A percentile compares a stretch with the other conserved stretches of the same genome.
Conservation (phyloP, 1,140 invertebrate genomes). For the Diorhabda elongata region DNA sequence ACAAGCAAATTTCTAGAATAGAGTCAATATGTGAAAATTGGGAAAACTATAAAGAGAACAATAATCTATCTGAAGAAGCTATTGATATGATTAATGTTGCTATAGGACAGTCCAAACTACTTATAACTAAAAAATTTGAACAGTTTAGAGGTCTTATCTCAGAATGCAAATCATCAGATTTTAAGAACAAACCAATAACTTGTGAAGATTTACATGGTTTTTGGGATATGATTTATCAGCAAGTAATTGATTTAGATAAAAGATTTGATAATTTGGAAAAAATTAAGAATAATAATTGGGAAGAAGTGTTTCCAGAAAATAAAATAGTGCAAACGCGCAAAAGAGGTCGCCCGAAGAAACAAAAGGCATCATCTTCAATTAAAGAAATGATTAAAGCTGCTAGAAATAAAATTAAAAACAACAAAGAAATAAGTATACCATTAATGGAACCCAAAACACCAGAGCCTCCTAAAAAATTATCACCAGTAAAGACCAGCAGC, state of each 20-base stretch:
- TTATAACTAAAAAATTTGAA: slow-evolving; percentile 64
- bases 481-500: background rate
- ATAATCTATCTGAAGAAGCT: slow-evolving; percentile 47
- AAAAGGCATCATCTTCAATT: slow-evolving; percentile 18
- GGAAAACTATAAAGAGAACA: slow-evolving; percentile 31
- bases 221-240: slow-evolving; percentile 71
- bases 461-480: background rate
- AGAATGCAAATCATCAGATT: slow-evolving; percentile 53
- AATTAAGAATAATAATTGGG: slow-evolving; percentile 53
- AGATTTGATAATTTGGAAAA: slow-evolving; percentile 53
- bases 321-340: slow-evolving; percentile 14
- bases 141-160: slow-evolving; percentile 62
- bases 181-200: slow-evolving; percentile 52
- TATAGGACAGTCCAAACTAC: slow-evolving; percentile 63
- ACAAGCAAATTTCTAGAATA: slow-evolving; percentile 51
- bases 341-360: slow-evolving; percentile 19
- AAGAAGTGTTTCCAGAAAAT: slow-evolving; percentile 43
- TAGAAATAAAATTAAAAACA: slow-evolving; percentile 22
- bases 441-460: background rate
- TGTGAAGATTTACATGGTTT: slow-evolving; percentile 69
- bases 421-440: slow-evolving; percentile 3
- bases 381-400: slow-evolving; percentile 31
- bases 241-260: slow-evolving; percentile 53
- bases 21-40: slow-evolving; percentile 34
- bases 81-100: slow-evolving; percentile 60